These are phyloP conservation scores for Ashinkailepas kermadecensis DNA, from an alignment of 2,888 invertebrate species.

Conservation along the genomic window DNA sequence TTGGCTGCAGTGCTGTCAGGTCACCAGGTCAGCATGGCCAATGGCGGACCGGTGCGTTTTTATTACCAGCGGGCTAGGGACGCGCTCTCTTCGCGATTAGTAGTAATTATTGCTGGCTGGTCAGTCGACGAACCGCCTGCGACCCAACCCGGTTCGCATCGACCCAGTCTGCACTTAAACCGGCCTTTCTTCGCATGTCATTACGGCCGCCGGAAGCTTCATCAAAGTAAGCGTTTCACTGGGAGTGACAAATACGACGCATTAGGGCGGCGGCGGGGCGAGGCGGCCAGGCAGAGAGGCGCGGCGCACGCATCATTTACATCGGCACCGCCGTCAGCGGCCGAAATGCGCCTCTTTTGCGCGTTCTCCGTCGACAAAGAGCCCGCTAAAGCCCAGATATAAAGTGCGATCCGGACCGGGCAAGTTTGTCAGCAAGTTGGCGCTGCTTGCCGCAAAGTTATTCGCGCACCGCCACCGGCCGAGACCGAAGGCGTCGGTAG, in stretches of 20 bases:
- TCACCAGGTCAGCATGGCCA: background rate
- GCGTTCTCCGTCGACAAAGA: background rate
- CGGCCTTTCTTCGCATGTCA: slow-evolving; percentile 5
- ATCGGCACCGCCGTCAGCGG: background rate
- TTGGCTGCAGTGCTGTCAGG: background rate
- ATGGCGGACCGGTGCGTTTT: background rate
- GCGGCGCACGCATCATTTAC: background rate
- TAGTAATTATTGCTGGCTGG: background rate
- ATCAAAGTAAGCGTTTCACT: background rate
- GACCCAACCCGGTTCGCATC: background rate
- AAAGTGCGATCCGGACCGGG: background rate
- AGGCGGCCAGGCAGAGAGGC: background rate
- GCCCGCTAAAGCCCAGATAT: slow-evolving; percentile 1
- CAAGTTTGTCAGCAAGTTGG: background rate
- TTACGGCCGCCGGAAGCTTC: background rate
- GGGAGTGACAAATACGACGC: slow-evolving; percentile 13
- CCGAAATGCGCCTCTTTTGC: background rate
- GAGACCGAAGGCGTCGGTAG: background rate
- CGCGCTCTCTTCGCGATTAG: background rate
- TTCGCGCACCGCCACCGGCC: background rate
- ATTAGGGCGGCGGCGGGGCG: slow-evolving; percentile 9
- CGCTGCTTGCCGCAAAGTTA: too few relatives aligned
- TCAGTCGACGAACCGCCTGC: background rate
- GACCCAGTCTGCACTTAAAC: background rate
- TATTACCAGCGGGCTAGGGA: background rate